Evolutionary conservation across 2,888 invertebrate species (phyloP), one percentile per base, ranked within the genome.

Genomic region (Athalia cordata): DNA sequence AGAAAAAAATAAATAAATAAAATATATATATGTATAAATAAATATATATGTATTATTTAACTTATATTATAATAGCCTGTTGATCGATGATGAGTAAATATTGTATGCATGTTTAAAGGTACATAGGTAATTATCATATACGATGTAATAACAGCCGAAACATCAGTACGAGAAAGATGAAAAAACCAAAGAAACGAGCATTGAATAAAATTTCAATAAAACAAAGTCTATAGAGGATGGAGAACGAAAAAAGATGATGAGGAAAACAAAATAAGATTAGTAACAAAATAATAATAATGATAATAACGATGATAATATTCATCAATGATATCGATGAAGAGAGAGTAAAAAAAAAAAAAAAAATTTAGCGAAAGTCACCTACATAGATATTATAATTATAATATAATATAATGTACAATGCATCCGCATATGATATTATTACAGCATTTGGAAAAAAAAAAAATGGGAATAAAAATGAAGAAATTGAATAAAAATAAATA

Each of bases 281-380:
- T 49, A 49, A 3, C 11, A 49, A 49, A 66, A 66, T 66, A 47
- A 49, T 13, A 50, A 66, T 45, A 65, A 65, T 65, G 13, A 45
- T 65, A 67, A 50, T 52, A 67, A 6, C 15, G 29, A 55, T 29
- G 55, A 55, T 13, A 55, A 43, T 55, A 70, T 70, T 49, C 13
- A 4, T 50, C 15, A 70, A 70, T 70, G 13, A 55, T 43, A 55
- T 70, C 11, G 8, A 70, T 29, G 52, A 70, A 55, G 55, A 70
- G 52, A 13, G 11, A 13, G n/a, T 8, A 4, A 61, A 13, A 55
- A 68, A 49, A 57, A 59, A 52, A 15, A 47, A 72, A 52, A 47
- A 57, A 47, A 72, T 59, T 72, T 72, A 72, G 70, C 57, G 57
- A 72, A 72, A 72, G 70, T 72, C 70, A 72, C 70, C 70, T 72